Evolutionary conservation across 1,140 invertebrate genomes (phyloP), one percentile per base, ranked within the genome.

Genomic region (Calliopsis andreniformis): DNA sequence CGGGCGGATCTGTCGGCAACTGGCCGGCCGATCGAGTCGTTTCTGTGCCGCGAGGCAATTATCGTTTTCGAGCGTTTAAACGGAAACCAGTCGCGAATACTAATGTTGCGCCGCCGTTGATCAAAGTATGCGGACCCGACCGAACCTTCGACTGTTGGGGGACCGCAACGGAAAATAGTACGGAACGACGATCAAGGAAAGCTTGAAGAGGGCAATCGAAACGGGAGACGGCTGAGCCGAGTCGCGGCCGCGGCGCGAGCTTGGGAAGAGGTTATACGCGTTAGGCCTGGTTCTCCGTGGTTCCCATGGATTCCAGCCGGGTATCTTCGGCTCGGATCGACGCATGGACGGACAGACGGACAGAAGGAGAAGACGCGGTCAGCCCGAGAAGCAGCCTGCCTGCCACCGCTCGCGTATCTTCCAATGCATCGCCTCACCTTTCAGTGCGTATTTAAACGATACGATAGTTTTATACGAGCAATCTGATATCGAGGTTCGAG

Each of bases 401-500:
- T 90, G 89, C 82, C 86, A 84, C 85, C 87, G 88, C 88, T 87
- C 90, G 89, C 90, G 90, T 92, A 92, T 92, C 91, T 92, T 79
- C 91, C 91, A 90, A 92, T 92, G 89, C 91, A 92, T 92, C 91
- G 90, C 91, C 91, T 92, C 91, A 92, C 91, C 91, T 92, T 92
- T 92, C 91, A 92, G 91, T 92, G 91, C 91, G 91, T 92, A 92
- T 92, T 92, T 92, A 92, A 92, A 91, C 91, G 91, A 92, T 92
- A 92, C 91, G 91, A 92, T 92, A 92, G 89, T 92, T 92, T 91
- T 92, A 91, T 91, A 92, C 91, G 90, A 88, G 89, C 89, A 90
- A 92, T 92, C 91, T 92, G 91, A 92, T 92, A 92, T 91, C 90
- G 87, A 82, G 78, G 84, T 87, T 87, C 84, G 83, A 90, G 87